phyloP scores from a whole-genome alignment of 2,888 invertebrate genomes.

The Nomada lathburiana region DNA sequence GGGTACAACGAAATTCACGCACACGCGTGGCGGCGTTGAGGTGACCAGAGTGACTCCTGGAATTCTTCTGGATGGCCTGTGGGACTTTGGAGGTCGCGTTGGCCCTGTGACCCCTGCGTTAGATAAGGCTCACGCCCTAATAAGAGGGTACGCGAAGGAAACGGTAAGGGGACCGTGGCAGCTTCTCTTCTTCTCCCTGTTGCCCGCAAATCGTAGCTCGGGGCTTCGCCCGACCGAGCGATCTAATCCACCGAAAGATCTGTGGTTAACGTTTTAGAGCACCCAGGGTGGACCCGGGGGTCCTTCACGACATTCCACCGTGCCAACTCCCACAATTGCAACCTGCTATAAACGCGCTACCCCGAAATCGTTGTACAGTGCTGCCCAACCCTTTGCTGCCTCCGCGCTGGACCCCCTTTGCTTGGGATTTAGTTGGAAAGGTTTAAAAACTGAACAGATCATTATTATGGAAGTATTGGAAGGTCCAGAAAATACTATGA shows the following conservation, averaged over 20 bases:
- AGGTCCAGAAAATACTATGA: too few species aligned
- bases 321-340: constrained; percentile 73
- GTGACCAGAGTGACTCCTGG: constrained; percentile 71
- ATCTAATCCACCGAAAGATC: constrained; percentile 75
- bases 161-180: constrained; percentile 68
- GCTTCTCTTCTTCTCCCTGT: constrained; percentile 65
- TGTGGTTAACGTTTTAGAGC: constrained; percentile 80
- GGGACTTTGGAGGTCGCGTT: constrained; percentile 80
- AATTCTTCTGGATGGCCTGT: constrained; percentile 70
- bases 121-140: constrained; percentile 84
- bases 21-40: constrained; percentile 36
- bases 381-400: constrained; percentile 16
- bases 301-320: constrained; percentile 72
- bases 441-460: not conserved
- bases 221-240: constrained; percentile 69
- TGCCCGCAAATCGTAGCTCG: constrained; percentile 70
- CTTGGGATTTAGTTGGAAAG: not conserved
- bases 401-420: not conserved
- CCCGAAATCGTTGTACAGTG: constrained; percentile 43
- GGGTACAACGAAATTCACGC: not conserved
- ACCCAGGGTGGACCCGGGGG: constrained; percentile 60
- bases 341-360: constrained; percentile 58
- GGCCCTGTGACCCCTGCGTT: constrained; percentile 81
- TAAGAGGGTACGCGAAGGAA: constrained; percentile 81
- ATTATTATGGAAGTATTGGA: too few species aligned